Base-by-base conservation (phyloP, 1,140 invertebrate species). In the Bilobella aurantiaca region DNA sequence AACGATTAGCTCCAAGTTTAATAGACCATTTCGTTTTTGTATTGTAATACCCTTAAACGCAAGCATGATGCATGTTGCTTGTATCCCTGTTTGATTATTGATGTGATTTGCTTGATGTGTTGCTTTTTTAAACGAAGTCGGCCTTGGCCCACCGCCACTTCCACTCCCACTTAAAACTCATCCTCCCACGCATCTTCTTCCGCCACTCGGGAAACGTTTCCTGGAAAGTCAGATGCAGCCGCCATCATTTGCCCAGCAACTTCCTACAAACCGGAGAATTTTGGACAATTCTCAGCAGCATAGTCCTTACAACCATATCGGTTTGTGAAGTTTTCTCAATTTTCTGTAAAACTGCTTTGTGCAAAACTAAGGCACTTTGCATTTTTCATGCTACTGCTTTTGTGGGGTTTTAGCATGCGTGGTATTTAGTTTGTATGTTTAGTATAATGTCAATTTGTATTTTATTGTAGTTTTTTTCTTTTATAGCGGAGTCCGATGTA, bases 151-250 rank as follows among this genome's bases (percentile, higher is more conserved):
- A 49, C 29, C 28, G 46, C 68, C 64, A 28, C 68, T 63, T 60
- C 68, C 65, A 53, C 30, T 67, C 25, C 65, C 68, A n/a, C 49
- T 63, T 30, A 64, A 60, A 49, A 61, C 61, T 37, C n/a, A n/a
- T n/a, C 68, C 62, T 34, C 62, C 67, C 58, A 59, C 57, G 31
- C 67, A 63, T 66, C 49, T 53, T 5, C 62, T 59, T n/a, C 64
- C 58, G 28, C 66, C 59, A 37, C 49, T 37, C 63, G 56, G 63
- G 37, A 60, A 49, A 28, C 61, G 63, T 8, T 53, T 53, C 49
- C 49, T 53, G 8, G 49, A 12, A 3, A 53, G 49, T 23, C 49
- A 53, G 23, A 53, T 53, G 49, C 49, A 8, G 49, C 49, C 49
- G 25, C 49, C 49, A 12, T 62, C 60, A 25, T 37, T 34, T 34